Conservation (phyloP, 2,888 invertebrate species). For the Nephrotoma guestfalica region DNA sequence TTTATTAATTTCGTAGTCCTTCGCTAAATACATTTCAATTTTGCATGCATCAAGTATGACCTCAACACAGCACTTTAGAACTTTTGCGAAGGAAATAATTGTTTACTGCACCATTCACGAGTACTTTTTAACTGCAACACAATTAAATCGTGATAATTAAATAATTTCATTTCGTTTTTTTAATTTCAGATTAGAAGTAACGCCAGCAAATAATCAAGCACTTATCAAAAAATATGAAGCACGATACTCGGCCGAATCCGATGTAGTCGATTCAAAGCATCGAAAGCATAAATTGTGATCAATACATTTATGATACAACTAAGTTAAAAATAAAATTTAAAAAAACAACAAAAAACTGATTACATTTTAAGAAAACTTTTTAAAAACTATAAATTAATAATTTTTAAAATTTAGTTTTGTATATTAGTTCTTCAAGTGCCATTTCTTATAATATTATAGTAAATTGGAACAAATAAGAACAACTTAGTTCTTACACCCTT, state of each 20-base stretch:
- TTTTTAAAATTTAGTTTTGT: neutral
- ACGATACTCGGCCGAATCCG: neutral
- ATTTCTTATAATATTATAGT: neutral
- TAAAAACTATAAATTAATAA: neutral
- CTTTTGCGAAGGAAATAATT: neutral
- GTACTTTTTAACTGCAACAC: neutral
- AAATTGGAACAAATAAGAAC: neutral
- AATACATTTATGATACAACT: neutral
- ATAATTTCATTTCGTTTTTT: conserved; percentile 2
- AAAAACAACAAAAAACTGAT: neutral
- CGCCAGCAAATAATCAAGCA: conserved; percentile 14
- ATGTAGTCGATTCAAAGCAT: conserved; percentile 5
- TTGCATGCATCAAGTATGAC: neutral
- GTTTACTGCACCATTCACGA: neutral
- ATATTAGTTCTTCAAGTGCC: neutral
- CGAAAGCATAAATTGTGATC: conserved; percentile 6
- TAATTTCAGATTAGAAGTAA: conserved; percentile 13
- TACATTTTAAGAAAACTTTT: neutral
- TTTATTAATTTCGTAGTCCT: too few species aligned
- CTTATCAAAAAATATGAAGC: conserved; percentile 14
- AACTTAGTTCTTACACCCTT: neutral
- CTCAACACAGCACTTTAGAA: neutral
- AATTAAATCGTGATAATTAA: neutral
- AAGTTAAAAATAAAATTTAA: neutral
- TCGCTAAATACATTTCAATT: neutral